Conservation (phyloP, 2,888 invertebrate species). For the Amblyjoppa proteus region DNA sequence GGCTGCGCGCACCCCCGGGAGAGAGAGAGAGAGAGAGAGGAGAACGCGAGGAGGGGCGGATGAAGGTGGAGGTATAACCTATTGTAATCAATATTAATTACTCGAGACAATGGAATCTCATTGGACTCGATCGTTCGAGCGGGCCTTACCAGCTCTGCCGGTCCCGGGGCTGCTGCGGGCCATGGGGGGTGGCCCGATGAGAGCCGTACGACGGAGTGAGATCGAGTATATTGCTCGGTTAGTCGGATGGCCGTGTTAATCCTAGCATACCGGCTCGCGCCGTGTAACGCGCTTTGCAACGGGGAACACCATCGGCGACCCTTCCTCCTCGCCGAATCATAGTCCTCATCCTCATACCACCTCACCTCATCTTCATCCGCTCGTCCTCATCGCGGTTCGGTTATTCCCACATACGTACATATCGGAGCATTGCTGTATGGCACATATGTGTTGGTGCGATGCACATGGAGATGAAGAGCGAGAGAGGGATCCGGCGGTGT, state of each 20-base stretch:
- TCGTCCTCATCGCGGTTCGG: conserved; percentile 20
- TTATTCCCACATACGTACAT: conserved; percentile 47
- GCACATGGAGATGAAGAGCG: conserved; percentile 46
- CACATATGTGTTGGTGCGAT: neutral
- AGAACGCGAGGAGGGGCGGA: conserved; percentile 35
- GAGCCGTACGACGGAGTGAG: conserved; percentile 54
- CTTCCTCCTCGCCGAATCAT: conserved; percentile 47
- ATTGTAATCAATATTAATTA: conserved; percentile 85
- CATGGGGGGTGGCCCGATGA: conserved; percentile 43
- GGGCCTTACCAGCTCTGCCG: conserved; percentile 72
- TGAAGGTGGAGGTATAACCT: conserved; percentile 81
- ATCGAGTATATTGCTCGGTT: conserved; percentile 49
- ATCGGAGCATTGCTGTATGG: conserved; percentile 1
- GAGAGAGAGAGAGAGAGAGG: conserved; percentile 50
- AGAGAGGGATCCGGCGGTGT: conserved; percentile 66
- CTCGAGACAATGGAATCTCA: conserved; percentile 85
- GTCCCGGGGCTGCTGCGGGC: conserved; percentile 49
- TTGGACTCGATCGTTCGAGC: conserved; percentile 84
- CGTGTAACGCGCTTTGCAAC: conserved; percentile 50
- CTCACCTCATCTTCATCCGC: conserved; percentile 40
- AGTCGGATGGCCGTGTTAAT: conserved; percentile 59
- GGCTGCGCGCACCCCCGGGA: conserved; percentile 25
- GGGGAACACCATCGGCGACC: conserved; percentile 26
- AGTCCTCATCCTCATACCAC: conserved; percentile 45
- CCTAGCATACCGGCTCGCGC: conserved; percentile 37